Percentiles rank a stretch among this genome's conserved stretches.
phyloP scores from a whole-genome alignment of 2,888 invertebrate genomes.

The Latrodectus hesperus region DNA sequence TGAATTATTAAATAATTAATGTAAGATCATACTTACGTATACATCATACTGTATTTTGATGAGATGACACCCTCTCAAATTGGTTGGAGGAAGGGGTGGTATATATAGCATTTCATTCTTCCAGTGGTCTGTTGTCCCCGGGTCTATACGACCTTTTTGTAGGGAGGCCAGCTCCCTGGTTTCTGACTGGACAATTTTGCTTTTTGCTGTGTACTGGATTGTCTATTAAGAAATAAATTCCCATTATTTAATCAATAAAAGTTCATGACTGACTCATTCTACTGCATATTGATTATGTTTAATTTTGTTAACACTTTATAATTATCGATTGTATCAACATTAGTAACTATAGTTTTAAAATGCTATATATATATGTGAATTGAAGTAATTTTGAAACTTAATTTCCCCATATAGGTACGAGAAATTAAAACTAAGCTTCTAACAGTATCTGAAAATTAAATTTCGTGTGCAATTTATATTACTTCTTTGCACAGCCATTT shows the following conservation, averaged over 20 bases:
- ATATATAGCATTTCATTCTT: slow-evolving; percentile 91
- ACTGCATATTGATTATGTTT: too few relatives aligned
- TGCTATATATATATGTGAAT: too few relatives aligned
- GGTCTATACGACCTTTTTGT: slow-evolving; percentile 86
- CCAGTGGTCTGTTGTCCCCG: slow-evolving; percentile 89
- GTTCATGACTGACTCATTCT: too few relatives aligned
- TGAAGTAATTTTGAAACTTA: too few relatives aligned
- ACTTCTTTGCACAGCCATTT: too few relatives aligned
- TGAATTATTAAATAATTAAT: neutral
- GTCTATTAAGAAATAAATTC: slow-evolving; percentile 78
- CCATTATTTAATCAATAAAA: neutral
- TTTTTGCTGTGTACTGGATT: slow-evolving; percentile 89
- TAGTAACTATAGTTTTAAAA: too few relatives aligned
- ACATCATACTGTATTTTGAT: slow-evolving; percentile 95
- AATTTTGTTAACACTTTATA: too few relatives aligned
- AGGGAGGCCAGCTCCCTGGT: slow-evolving; percentile 88
- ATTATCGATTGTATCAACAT: too few relatives aligned
- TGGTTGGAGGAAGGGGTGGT: slow-evolving; percentile 94
- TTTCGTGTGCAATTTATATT: too few relatives aligned
- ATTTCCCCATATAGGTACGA: too few relatives aligned
- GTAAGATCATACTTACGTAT: slow-evolving; percentile 81
- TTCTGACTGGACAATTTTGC: slow-evolving; percentile 89
- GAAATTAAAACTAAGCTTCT: too few relatives aligned
- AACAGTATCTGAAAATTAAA: too few relatives aligned
- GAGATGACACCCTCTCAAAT: slow-evolving; percentile 93